Percentiles rank a stretch among this genome's conserved stretches.
Conservation (phyloP, 30 jellyfish, hydroid and myxozoan species). For the Hydra vulgaris region DNA sequence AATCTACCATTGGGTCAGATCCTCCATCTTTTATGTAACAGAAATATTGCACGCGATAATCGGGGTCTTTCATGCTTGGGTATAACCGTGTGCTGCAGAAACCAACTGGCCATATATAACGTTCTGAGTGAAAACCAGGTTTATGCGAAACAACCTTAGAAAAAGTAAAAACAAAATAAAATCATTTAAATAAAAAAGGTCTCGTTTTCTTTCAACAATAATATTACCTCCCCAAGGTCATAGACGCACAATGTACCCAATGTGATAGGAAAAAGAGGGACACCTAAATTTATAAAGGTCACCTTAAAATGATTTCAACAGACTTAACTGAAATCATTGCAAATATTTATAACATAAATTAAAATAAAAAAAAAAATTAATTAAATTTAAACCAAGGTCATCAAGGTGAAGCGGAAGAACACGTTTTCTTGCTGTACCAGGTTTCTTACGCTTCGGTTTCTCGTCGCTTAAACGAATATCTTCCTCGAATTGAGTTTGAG, state of each 20-base stretch:
- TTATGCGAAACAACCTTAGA: constrained; percentile 53
- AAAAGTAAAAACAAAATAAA: not conserved
- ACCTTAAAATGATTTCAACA: too few relatives aligned
- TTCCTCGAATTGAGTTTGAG: not conserved
- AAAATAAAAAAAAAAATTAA: too few relatives aligned
- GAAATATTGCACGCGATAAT: constrained; percentile 49
- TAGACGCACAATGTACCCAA: constrained; percentile 75
- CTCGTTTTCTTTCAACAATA: too few relatives aligned
- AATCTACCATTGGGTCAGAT: constrained; percentile 75
- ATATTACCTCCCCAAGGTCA: constrained; percentile 83
- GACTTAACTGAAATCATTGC: too few relatives aligned
- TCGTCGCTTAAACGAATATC: constrained; percentile 4
- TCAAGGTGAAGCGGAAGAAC: constrained; percentile 63
- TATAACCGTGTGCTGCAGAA: constrained; percentile 79
- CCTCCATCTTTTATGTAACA: constrained; percentile 88
- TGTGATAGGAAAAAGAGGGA: constrained; percentile 70
- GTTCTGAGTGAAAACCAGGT: constrained; percentile 83
- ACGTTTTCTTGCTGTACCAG: constrained; percentile 74
- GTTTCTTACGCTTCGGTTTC: constrained; percentile 78
- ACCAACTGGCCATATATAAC: constrained; percentile 93
- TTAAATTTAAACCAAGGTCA: constrained; percentile 38
- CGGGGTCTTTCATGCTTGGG: constrained; percentile 90
- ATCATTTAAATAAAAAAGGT: too few relatives aligned
- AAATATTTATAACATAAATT: too few relatives aligned
- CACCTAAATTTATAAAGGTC: constrained; percentile 25